These are phyloP conservation scores for Physocephala rufipes DNA, from an alignment of 2,888 invertebrate genomes.

Conservation along the genomic window DNA sequence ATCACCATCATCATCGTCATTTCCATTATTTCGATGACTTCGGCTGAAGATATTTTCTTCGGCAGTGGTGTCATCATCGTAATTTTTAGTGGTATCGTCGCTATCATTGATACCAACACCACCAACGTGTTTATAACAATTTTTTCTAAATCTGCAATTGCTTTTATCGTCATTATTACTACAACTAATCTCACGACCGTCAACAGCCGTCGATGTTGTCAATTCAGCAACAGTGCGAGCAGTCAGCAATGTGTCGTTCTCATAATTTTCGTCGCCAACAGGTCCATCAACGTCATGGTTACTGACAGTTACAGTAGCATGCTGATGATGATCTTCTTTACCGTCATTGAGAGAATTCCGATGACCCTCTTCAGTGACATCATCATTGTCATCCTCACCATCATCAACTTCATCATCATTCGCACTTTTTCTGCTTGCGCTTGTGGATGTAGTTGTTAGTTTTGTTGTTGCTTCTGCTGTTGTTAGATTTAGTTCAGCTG, in stretches of 20 bases:
- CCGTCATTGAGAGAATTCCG: conserved; percentile 34
- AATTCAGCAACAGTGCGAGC: conserved; percentile 15
- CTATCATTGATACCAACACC: conserved; percentile 42
- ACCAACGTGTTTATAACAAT: conserved; percentile 47
- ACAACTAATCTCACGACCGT: conserved; percentile 48
- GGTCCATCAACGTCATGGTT: conserved; percentile 1
- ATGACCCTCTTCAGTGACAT: conserved; percentile 36
- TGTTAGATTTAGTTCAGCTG: conserved; percentile 50
- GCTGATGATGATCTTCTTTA: background rate
- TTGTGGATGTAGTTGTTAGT: conserved; percentile 13
- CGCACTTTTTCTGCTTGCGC: conserved; percentile 30
- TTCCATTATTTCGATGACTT: conserved; percentile 31
- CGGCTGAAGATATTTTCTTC: conserved; percentile 33
- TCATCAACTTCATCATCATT: conserved; percentile 20
- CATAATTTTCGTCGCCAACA: conserved; percentile 27
- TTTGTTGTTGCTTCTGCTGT: conserved; percentile 14
- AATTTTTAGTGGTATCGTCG: conserved; percentile 35
- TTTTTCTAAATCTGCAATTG: conserved; percentile 58
- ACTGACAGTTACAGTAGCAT: conserved; percentile 15
- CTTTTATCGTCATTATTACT: conserved; percentile 57
- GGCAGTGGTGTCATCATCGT: conserved; percentile 38
- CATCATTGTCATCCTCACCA: conserved; percentile 19
- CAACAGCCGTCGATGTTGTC: conserved; percentile 7
- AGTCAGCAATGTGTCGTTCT: conserved; percentile 36
- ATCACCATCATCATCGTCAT: conserved; percentile 47